phyloP scores from a whole-genome alignment of 2,797 vertebrate species.

The Serranus cabrilla region DNA sequence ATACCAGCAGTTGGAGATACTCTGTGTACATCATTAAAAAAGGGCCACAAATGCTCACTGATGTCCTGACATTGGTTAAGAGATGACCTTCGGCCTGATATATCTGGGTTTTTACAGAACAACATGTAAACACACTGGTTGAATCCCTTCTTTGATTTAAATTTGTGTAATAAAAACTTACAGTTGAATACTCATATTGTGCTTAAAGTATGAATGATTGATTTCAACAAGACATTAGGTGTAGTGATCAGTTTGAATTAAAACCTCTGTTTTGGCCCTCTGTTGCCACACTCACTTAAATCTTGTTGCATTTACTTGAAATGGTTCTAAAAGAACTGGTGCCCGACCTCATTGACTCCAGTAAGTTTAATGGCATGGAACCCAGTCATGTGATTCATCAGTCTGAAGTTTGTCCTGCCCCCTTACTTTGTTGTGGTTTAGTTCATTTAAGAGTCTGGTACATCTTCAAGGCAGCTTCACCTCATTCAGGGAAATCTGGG shows the following conservation, averaged over 20 bases:
- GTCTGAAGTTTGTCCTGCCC: background rate
- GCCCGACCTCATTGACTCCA: background rate
- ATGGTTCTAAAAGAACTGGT: background rate
- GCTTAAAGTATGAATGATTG: background rate
- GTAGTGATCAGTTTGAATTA: background rate
- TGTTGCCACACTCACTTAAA: background rate
- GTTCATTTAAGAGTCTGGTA: constrained; percentile 12
- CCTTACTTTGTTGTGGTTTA: constrained; percentile 28
- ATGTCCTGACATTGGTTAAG: too few relatives aligned
- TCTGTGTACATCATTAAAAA: too few relatives aligned
- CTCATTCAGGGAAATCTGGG: constrained; percentile 44
- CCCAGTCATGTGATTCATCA: constrained; percentile 27
- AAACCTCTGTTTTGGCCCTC: background rate
- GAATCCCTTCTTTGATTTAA: background rate
- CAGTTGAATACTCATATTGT: background rate
- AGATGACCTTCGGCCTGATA: too few relatives aligned
- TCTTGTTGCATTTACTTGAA: background rate
- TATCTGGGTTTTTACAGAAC: too few relatives aligned
- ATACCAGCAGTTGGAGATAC: too few relatives aligned
- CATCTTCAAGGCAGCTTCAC: constrained; percentile 26
- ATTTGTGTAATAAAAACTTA: background rate
- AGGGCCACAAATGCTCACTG: too few relatives aligned
- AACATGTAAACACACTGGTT: background rate
- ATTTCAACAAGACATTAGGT: background rate
- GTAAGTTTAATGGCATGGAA: background rate